These are phyloP conservation scores for Ochropleura leucogaster DNA, from an alignment of 2,888 invertebrate species.

Conservation along the genomic window DNA sequence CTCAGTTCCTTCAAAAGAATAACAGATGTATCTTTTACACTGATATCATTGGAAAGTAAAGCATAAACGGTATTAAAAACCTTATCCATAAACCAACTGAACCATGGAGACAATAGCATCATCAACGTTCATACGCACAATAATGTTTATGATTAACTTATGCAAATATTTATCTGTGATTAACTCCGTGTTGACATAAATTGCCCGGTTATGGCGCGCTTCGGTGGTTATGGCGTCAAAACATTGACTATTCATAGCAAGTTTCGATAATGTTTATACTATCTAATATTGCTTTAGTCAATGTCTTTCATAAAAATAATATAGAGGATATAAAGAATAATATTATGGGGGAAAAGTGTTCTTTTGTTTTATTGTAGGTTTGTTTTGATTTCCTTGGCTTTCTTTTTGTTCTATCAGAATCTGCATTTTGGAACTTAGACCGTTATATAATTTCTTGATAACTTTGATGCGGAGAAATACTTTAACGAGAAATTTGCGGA, in stretches of 20 bases:
- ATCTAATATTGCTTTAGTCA: conserved; percentile 38
- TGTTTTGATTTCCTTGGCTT: not conserved
- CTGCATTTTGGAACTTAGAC: not conserved
- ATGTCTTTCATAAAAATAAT: conserved; percentile 48
- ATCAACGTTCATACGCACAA: conserved; percentile 67
- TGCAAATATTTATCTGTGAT: conserved; percentile 81
- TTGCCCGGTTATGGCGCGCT: conserved; percentile 68
- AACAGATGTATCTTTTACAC: not conserved
- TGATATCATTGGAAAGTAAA: not conserved
- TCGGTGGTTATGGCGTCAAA: conserved; percentile 63
- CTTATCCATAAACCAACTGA: conserved; percentile 26
- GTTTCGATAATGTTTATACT: conserved; percentile 48
- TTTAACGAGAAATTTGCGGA: too few relatives aligned
- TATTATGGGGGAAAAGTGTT: not conserved
- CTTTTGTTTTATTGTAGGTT: conserved; percentile 41
- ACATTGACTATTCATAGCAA: conserved; percentile 52
- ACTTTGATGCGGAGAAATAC: too few relatives aligned
- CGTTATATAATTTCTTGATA: too few relatives aligned
- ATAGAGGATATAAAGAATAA: conserved; percentile 26
- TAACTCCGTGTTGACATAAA: conserved; percentile 76
- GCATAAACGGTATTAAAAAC: conserved; percentile 12
- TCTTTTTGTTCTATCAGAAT: not conserved
- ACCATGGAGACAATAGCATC: conserved; percentile 68
- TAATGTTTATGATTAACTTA: conserved; percentile 80
- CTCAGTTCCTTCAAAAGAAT: too few relatives aligned